These are phyloP conservation scores for Ischnus inquisitorius DNA, from an alignment of 2,888 invertebrate genomes.

Conservation along the genomic window DNA sequence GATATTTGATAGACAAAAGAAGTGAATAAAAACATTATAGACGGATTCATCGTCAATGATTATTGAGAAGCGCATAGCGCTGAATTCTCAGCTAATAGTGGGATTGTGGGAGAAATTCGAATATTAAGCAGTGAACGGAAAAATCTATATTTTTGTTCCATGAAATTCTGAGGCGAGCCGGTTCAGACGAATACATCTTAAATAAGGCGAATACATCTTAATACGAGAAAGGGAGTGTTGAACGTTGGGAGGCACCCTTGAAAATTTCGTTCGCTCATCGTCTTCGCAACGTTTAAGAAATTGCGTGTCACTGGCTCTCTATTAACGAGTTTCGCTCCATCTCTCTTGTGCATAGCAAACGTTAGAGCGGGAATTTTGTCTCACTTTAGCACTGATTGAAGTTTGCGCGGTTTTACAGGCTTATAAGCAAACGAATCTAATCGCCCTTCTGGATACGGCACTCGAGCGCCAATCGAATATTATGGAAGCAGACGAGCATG, in stretches of 20 bases:
- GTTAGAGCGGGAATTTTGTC: constrained; percentile 4
- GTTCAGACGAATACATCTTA: background rate
- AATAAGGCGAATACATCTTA: background rate
- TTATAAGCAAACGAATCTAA: constrained; percentile 49
- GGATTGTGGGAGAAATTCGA: too few relatives aligned
- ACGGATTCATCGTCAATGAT: background rate
- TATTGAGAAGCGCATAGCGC: background rate
- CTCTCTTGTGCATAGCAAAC: constrained; percentile 19
- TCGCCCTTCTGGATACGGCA: constrained; percentile 24
- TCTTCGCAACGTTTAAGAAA: constrained; percentile 52
- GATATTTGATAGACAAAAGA: background rate
- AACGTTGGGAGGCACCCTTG: constrained; percentile 24
- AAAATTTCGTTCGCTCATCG: constrained; percentile 50
- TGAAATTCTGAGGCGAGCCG: too few relatives aligned
- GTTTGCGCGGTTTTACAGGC: constrained; percentile 57
- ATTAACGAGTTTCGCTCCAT: constrained; percentile 50
- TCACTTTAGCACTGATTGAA: constrained; percentile 55
- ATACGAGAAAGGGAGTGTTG: constrained; percentile 1
- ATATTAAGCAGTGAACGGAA: too few relatives aligned
- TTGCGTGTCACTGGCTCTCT: constrained; percentile 52
- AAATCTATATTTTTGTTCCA: background rate
- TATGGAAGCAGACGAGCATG: constrained; percentile 5
- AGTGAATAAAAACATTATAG: too few relatives aligned
- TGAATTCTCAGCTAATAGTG: too few relatives aligned
- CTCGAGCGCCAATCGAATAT: constrained; percentile 31